phyloP scores from a whole-genome alignment of 2,797 vertebrate species.

The Paramormyrops hopkinsi region DNA sequence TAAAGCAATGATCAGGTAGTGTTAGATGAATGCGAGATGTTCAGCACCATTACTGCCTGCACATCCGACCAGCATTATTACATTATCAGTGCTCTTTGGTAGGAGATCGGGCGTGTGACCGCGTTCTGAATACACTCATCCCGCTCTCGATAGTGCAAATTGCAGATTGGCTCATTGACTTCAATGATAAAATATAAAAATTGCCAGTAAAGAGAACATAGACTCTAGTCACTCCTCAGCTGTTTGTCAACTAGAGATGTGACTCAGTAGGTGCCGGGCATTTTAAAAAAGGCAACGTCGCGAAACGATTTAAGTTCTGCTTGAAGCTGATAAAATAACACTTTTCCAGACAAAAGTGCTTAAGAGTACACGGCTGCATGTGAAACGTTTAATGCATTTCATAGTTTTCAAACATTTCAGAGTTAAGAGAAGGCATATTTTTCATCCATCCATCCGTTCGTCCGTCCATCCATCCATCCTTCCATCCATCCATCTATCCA shows the following conservation, averaged over 20 bases:
- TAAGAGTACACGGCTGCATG: conserved; percentile 44
- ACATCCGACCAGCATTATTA: conserved; percentile 94
- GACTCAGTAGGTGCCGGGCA: conserved; percentile 70
- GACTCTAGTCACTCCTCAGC: conserved; percentile 75
- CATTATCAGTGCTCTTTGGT: conserved; percentile 91
- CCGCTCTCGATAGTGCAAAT: conserved; percentile 85
- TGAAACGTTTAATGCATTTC: conserved; percentile 54
- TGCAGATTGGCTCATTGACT: conserved; percentile 94
- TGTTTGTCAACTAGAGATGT: conserved; percentile 80
- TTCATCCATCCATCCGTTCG: background rate
- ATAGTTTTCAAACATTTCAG: conserved; percentile 47
- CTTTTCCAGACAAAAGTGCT: conserved; percentile 46
- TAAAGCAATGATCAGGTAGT: conserved; percentile 88
- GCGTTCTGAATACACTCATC: conserved; percentile 91
- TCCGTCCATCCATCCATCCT: background rate
- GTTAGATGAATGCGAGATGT: conserved; percentile 91
- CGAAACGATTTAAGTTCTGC: conserved; percentile 67
- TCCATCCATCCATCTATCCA: background rate
- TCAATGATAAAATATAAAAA: conserved; percentile 96
- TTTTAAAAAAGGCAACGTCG: conserved; percentile 60
- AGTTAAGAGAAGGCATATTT: conserved; percentile 27
- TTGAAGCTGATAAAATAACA: conserved; percentile 59
- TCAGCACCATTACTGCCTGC: conserved; percentile 88
- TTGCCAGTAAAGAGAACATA: conserved; percentile 82
- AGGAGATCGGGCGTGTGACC: conserved; percentile 90